Conservation (phyloP, 1,140 invertebrate genomes). For the Neodiprion fabricii region DNA sequence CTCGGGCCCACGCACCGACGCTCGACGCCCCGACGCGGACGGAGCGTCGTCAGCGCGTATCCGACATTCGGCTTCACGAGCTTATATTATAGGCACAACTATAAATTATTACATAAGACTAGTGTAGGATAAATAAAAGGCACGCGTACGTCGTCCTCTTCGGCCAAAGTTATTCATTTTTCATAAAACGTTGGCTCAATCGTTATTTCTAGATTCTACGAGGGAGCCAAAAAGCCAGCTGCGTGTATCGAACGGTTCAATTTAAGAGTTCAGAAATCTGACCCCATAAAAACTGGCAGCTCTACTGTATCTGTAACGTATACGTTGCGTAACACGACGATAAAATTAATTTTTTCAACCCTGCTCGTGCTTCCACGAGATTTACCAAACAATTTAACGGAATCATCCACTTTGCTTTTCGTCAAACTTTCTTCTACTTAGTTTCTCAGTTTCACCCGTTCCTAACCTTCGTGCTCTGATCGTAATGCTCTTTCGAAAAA, state of each 20-base stretch:
- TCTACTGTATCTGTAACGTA: not conserved
- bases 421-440: not conserved
- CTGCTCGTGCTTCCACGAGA: not conserved
- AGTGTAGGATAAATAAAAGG: not conserved
- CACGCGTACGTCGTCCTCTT: not conserved
- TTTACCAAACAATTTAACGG: not conserved
- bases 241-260: not conserved
- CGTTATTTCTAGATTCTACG: not conserved
- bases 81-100: not conserved
- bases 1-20: conserved; percentile 5
- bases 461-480: not conserved
- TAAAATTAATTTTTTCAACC: not conserved
- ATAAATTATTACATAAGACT: not conserved
- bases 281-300: not conserved
- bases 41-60: no score
- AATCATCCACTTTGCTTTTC: not conserved
- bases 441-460: not conserved
- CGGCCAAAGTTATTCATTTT: not conserved
- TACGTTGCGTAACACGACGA: not conserved
- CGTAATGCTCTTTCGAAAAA: not conserved
- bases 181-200: not conserved
- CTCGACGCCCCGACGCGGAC: not conserved
- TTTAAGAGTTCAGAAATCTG: not conserved
- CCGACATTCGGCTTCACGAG: no score
- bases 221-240: not conserved